These are phyloP conservation scores for Coregonus clupeaformis DNA, from an alignment of 2,113 vertebrate genomes.

Conservation along the genomic window DNA sequence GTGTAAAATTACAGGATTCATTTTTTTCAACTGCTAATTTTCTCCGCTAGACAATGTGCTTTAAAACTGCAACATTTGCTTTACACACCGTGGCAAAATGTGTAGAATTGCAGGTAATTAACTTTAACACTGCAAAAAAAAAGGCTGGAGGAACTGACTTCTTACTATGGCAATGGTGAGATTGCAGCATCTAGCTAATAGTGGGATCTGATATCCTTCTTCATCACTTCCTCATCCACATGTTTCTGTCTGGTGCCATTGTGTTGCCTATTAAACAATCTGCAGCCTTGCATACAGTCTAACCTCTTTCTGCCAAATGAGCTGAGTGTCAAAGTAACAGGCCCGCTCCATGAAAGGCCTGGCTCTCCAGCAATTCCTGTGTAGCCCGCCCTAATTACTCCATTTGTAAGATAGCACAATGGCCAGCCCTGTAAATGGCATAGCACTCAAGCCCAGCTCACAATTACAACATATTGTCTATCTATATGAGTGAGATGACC, in stretches of 20 bases:
- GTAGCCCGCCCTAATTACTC: neutral
- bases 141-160: no score
- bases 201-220: neutral
- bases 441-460: neutral
- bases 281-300: neutral
- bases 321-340: constrained; percentile 14
- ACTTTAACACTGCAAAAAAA: no score
- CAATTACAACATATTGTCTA: neutral
- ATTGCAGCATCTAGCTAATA: neutral
- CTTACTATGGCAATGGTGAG: neutral
- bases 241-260: neutral
- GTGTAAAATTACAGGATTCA: no score
- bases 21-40: no score
- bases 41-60: no score
- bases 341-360: neutral
- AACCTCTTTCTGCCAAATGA: constrained; percentile 22
- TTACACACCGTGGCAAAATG: no score
- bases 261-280: constrained; percentile 2
- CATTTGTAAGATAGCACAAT: neutral
- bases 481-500: neutral
- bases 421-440: neutral
- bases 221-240: neutral
- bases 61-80: no score
- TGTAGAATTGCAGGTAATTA: no score
- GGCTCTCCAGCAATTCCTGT: neutral